Evolutionary conservation across 2,797 vertebrate species (phyloP).

Genomic region (Myotis findleyi): DNA sequence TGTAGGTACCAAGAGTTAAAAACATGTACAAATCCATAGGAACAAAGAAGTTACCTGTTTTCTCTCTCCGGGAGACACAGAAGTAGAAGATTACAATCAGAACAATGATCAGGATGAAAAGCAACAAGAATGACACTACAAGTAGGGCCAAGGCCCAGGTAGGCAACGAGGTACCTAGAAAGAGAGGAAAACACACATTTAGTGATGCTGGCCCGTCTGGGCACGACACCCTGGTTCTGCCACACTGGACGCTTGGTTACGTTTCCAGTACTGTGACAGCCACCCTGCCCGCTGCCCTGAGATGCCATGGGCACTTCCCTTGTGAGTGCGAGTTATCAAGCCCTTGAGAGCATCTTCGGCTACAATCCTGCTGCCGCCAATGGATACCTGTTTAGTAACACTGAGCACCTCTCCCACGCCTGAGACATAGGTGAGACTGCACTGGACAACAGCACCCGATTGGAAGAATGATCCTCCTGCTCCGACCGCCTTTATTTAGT

Average conservation of each 20-base stretch:
- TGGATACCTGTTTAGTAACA: not conserved
- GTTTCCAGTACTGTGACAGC: not conserved
- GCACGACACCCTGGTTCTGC: not conserved
- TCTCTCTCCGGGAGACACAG: conserved; percentile 79
- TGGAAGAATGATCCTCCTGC: too few species aligned
- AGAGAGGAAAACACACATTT: conserved; percentile 47
- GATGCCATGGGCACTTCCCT: not conserved
- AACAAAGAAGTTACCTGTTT: conserved; percentile 69
- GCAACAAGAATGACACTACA: conserved; percentile 83
- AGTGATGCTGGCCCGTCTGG: not conserved
- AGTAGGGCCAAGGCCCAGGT: conserved; percentile 83
- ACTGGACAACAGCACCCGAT: not conserved
- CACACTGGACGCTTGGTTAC: not conserved
- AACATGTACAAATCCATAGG: not conserved
- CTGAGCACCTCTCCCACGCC: not conserved
- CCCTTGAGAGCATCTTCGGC: too few species aligned
- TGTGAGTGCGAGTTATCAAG: not conserved
- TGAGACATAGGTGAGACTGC: not conserved
- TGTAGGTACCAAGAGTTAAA: not conserved
- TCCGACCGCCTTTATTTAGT: not conserved
- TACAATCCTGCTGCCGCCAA: not conserved
- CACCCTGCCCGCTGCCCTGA: not conserved
- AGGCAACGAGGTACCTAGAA: conserved; percentile 72
- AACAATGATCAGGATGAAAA: conserved; percentile 82
- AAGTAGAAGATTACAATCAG: conserved; percentile 82